These are phyloP conservation scores for Vicugna pacos DNA, from an alignment of 2,113 vertebrate genomes.

Conservation along the genomic window DNA sequence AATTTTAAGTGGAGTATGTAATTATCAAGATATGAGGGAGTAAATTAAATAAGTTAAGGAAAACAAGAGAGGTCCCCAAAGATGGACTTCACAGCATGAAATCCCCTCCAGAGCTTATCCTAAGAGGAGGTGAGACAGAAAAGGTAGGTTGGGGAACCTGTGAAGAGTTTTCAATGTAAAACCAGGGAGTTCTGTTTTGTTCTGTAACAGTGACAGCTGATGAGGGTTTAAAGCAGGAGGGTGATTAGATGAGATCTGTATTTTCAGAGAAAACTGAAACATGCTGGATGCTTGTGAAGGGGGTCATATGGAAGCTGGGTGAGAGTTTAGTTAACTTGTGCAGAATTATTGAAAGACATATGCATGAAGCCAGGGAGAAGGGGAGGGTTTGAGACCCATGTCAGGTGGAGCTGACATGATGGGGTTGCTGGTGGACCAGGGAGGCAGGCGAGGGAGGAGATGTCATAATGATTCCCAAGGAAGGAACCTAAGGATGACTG, in stretches of 20 bases:
- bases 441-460: not conserved
- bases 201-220: not conserved
- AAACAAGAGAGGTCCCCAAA: constrained; percentile 44
- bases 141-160: not conserved
- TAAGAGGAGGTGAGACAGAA: not conserved
- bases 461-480: not conserved
- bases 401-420: not conserved
- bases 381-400: accelerated
- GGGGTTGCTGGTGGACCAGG: not conserved
- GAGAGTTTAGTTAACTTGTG: not conserved
- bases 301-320: not conserved
- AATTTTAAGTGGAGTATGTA: constrained; percentile 57
- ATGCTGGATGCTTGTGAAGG: not conserved
- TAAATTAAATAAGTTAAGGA: constrained; percentile 46
- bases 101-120: not conserved
- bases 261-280: not conserved
- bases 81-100: not conserved
- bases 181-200: not conserved
- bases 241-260: not conserved
- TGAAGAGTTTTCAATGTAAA: not conserved
- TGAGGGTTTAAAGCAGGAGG: not conserved
- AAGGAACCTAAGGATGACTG: not conserved
- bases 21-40: constrained; percentile 61
- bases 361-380: not conserved
- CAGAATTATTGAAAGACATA: not conserved